phyloP scores from a whole-genome alignment of 2,888 invertebrate species.

The Agonopterix subpropinquella region DNA sequence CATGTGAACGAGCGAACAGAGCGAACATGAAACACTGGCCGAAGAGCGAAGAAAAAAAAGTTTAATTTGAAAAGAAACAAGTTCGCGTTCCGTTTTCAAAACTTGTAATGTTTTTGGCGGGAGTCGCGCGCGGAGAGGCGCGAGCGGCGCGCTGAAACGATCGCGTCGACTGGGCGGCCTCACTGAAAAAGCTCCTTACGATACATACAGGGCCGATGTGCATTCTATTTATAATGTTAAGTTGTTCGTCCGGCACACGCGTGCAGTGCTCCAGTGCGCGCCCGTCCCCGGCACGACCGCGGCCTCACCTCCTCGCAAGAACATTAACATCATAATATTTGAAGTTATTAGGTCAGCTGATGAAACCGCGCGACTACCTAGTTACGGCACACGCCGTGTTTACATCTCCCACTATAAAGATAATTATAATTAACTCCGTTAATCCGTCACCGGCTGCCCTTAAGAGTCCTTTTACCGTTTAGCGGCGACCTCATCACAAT shows the following conservation, averaged over 20 bases:
- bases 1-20: constrained; percentile 1
- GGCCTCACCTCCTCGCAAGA: constrained; percentile 14
- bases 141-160: constrained; percentile 54
- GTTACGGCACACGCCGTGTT: constrained; percentile 26
- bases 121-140: constrained; percentile 35
- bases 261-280: constrained; percentile 34
- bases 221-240: constrained; percentile 71
- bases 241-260: constrained; percentile 58
- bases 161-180: constrained; percentile 57
- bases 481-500: not conserved
- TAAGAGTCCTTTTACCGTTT: not conserved
- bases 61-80: constrained; percentile 13
- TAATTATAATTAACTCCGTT: constrained; percentile 27
- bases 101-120: constrained; percentile 20
- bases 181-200: constrained; percentile 65
- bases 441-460: constrained; percentile 17
- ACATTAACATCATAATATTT: constrained; percentile 61
- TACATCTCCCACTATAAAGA: constrained; percentile 22
- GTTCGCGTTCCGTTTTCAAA: constrained; percentile 37
- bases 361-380: constrained; percentile 28
- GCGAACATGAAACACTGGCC: not conserved
- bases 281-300: too few species aligned
- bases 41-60: constrained; percentile 17
- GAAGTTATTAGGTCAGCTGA: constrained; percentile 64
- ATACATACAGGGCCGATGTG: constrained; percentile 57